phyloP scores from a whole-genome alignment of 2,797 vertebrate species.

The Acropternis orthonyx region DNA sequence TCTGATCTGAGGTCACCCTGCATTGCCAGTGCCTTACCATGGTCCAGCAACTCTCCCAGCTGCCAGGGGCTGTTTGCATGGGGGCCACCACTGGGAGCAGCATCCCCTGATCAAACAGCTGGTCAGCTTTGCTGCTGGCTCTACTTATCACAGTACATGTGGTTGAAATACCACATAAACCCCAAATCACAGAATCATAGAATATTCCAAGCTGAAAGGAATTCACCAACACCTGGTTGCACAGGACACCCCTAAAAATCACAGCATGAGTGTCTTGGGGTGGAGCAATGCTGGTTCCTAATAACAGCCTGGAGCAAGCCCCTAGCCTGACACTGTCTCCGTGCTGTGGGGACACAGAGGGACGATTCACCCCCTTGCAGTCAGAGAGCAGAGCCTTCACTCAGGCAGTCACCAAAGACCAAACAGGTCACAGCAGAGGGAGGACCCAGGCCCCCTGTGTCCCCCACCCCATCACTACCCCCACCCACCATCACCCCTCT shows the following conservation, averaged over 20 bases:
- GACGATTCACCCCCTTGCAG: accelerated
- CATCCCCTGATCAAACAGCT: neutral
- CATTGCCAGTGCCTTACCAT: accelerated
- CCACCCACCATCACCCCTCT: neutral
- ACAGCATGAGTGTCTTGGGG: neutral
- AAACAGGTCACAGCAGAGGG: accelerated
- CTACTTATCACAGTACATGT: accelerated
- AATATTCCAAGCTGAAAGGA: neutral
- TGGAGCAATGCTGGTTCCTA: neutral
- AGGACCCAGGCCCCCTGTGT: accelerated
- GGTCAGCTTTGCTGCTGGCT: neutral
- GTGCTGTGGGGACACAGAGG: neutral
- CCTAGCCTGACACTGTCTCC: neutral
- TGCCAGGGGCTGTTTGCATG: neutral
- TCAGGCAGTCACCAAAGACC: accelerated
- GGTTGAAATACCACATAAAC: accelerated
- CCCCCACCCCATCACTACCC: accelerated
- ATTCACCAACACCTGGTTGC: neutral
- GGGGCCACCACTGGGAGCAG: neutral
- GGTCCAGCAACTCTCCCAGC: neutral
- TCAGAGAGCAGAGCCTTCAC: neutral
- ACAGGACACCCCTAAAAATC: neutral
- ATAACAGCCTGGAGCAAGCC: neutral
- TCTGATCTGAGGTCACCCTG: neutral
- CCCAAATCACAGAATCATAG: neutral